A percentile compares a stretch with the other conserved stretches of the same genome.
Evolutionary conservation across 2,113 vertebrate genomes (phyloP).

Genomic region (Nesoenas mayeri): DNA sequence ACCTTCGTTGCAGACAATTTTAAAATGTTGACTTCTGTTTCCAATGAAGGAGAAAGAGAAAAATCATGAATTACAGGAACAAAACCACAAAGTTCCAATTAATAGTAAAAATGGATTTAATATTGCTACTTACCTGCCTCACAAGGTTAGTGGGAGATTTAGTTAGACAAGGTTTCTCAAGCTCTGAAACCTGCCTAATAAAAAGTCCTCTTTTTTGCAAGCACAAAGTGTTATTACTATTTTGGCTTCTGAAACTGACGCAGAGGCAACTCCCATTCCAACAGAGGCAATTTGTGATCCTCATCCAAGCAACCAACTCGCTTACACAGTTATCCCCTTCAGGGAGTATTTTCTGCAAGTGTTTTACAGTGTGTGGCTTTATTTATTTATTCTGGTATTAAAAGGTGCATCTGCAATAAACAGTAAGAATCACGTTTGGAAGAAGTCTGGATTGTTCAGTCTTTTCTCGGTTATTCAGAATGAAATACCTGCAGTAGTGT

Average conservation of each 20-base stretch:
- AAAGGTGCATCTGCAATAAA: not conserved
- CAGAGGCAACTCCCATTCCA: conserved; percentile 8
- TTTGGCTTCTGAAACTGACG: not conserved
- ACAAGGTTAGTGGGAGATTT: not conserved
- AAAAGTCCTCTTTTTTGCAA: not conserved
- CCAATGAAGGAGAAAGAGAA: not conserved
- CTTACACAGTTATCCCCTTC: not conserved
- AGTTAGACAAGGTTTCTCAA: not conserved
- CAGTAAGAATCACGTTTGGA: not conserved
- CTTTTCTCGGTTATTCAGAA: conserved; percentile 24
- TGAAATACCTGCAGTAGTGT: not conserved
- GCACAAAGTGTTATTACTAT: not conserved
- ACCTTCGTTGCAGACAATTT: not conserved
- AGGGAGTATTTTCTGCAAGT: not conserved
- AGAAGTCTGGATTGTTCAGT: not conserved
- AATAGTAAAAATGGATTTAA: not conserved
- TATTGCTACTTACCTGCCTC: not conserved
- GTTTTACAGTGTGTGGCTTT: not conserved
- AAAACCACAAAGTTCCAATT: not conserved
- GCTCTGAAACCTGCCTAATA: not conserved
- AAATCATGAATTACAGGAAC: not conserved
- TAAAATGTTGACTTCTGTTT: not conserved
- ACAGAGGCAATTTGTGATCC: not conserved
- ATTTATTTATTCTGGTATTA: conserved; percentile 6
- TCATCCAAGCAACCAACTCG: not conserved